These are phyloP conservation scores for Apis dorsata DNA, from an alignment of 1,140 invertebrate genomes.

Conservation along the genomic window DNA sequence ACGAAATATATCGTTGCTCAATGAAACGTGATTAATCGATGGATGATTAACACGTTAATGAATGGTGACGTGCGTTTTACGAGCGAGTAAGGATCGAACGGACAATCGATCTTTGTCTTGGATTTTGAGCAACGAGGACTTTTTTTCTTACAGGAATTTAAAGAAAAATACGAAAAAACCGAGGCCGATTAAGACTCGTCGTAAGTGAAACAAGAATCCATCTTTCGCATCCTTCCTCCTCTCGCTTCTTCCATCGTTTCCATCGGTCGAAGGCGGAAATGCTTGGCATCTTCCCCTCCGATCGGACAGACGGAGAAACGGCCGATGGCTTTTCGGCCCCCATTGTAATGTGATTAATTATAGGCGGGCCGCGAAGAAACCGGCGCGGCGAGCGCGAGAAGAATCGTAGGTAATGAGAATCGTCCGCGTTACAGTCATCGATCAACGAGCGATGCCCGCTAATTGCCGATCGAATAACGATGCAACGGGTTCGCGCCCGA, in stretches of 20 bases:
- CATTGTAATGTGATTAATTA: constrained; percentile 53
- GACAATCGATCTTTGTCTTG: no score
- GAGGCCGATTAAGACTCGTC: no score
- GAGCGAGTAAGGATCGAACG: not conserved
- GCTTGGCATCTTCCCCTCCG: not conserved
- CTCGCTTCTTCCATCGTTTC: not conserved
- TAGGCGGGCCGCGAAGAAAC: constrained; percentile 32
- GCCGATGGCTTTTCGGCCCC: not conserved
- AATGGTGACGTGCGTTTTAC: no score
- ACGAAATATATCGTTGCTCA: no score
- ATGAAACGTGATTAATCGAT: not conserved
- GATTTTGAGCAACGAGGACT: no score
- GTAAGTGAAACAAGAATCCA: not conserved
- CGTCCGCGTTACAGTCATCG: constrained; percentile 56
- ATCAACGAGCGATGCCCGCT: constrained; percentile 53
- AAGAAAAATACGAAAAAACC: no score
- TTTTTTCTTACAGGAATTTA: no score
- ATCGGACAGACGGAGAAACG: constrained; percentile 31
- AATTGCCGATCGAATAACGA: constrained; percentile 64
- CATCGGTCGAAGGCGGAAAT: not conserved
- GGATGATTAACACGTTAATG: not conserved
- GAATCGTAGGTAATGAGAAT: constrained; percentile 63
- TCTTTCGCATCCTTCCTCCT: not conserved
- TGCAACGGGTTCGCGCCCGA: constrained; percentile 8
- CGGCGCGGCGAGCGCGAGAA: constrained; percentile 52